Evolutionary conservation across 2,113 vertebrate species (phyloP), one percentile per base, ranked within the genome.

Genomic region (Coracopsis vasa): DNA sequence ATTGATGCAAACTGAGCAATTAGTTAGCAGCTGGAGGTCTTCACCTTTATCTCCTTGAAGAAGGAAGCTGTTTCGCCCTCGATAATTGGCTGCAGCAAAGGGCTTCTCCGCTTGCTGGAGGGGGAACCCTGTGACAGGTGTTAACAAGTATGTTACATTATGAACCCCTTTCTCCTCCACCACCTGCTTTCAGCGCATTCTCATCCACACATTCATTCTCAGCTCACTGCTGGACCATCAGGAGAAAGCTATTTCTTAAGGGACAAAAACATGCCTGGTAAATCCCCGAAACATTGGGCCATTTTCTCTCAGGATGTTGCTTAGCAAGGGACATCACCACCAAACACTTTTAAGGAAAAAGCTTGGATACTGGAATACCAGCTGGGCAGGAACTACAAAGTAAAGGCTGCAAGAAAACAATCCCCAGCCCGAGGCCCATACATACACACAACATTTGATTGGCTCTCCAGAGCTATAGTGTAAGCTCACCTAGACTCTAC

Each of bases 21-120:
- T 95, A 94, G 92, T 96, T 96, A 97, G 96, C 92, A 95, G 97
- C 96, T 78, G 98, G 98, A 96, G 98, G 97, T 97, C 98, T 98
- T 99, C 98, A 99, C 99, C 99, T 99, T 99, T 97, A 98, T 98
- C 94, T 99, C 99, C 97, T 99, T 99, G 99, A 99, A 99, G 99
- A 99, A 99, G 96, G 99, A 99, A 91, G 99, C 99, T 64, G 99
- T 99, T 98, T 99, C 99, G 17, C 99, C 99, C 98, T 99, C 99
- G 97, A 99, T 99, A 98, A 99, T 99, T 96, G 99, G 99, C 98
- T 99, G 99, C 97, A 99, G 99, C 98, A 99, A 99, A 97, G 98
- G 99, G 91, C 99, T 99, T 99, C 99, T 98, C 98, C 99, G 98
- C 98, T 99, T 99, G 99, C 99, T 99, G 98, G 99, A 99, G 96